phyloP scores from a whole-genome alignment of 30 jellyfish, hydroid and myxozoan genomes.

The Aurelia sp. region DNA sequence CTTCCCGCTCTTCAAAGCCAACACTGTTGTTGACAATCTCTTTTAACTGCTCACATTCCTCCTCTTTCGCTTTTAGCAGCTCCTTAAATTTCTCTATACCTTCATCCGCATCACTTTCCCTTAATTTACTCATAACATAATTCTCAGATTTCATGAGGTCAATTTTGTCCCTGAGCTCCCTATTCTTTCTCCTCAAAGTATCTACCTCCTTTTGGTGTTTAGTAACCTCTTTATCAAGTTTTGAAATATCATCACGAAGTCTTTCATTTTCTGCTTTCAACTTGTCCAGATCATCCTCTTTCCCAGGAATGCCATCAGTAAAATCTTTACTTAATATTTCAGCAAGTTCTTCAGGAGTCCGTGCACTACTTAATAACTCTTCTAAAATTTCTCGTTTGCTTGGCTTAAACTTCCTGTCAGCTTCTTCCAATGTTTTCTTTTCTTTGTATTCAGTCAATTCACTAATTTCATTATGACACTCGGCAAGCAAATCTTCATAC shows the following conservation, averaged over 20 bases:
- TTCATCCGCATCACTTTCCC: conserved; percentile 25
- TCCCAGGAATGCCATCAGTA: conserved; percentile 18
- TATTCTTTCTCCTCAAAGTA: conserved; percentile 34
- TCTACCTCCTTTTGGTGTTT: conserved; percentile 32
- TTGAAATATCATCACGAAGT: conserved; percentile 32
- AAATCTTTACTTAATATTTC: conserved; percentile 27
- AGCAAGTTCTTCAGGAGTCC: conserved; percentile 43
- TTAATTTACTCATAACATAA: conserved; percentile 22
- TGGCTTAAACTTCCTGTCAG: background rate
- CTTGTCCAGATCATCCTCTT: background rate
- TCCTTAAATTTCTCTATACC: conserved; percentile 9
- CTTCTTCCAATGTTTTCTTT: background rate
- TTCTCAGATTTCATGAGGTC: conserved; percentile 53
- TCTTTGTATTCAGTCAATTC: conserved; percentile 3
- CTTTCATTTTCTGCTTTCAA: conserved; percentile 43
- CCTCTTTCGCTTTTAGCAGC: conserved; percentile 41
- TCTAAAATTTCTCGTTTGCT: conserved; percentile 41
- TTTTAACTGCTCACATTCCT: conserved; percentile 42
- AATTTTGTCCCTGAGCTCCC: conserved; percentile 53
- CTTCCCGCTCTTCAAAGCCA: conserved; percentile 56
- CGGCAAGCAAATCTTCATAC: conserved; percentile 53
- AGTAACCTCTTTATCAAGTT: conserved; percentile 30
- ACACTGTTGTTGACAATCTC: conserved; percentile 31
- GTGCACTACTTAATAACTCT: conserved; percentile 24
- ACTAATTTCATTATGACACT: conserved; percentile 30